Evolutionary conservation across 2,888 invertebrate genomes (phyloP).

Genomic region (Phrixothrix hirtus): DNA sequence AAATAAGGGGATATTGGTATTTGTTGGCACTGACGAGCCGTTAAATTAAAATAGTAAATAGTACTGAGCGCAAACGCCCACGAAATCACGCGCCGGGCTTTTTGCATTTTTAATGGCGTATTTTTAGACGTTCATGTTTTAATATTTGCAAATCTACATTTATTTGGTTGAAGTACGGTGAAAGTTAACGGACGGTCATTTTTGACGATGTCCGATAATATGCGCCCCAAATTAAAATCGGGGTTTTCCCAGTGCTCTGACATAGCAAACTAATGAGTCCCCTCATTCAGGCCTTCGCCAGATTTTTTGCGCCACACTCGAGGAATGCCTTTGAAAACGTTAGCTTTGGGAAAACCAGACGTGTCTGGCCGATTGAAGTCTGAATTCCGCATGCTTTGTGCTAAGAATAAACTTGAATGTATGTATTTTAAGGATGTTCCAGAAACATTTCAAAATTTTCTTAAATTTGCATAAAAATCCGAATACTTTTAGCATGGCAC

Average conservation of each 20-base stretch:
- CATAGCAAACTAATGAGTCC: conserved; percentile 20
- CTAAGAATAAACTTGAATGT: conserved; percentile 29
- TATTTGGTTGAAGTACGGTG: no score
- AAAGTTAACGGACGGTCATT: no score
- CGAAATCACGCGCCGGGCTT: conserved; percentile 30
- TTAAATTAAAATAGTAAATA: conserved; percentile 28
- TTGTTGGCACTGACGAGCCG: conserved; percentile 9
- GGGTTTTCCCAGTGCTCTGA: conserved; percentile 19
- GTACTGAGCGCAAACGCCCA: conserved; percentile 37
- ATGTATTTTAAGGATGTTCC: conserved; percentile 23
- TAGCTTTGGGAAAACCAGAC: conserved; percentile 52
- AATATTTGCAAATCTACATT: no score
- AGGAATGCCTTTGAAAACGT: conserved; percentile 31
- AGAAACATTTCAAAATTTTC: conserved; percentile 13
- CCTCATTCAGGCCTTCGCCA: conserved; percentile 23
- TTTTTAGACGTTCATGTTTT: conserved; percentile 23
- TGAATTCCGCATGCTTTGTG: conserved; percentile 52
- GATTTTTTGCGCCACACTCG: conserved; percentile 20
- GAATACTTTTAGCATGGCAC: no score
- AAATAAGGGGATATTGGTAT: not conserved
- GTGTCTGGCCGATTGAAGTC: conserved; percentile 46
- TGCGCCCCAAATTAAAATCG: conserved; percentile 13
- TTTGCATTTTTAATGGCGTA: conserved; percentile 27
- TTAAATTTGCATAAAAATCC: no score
- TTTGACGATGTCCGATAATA: no score